Percentiles rank a stretch among this genome's conserved stretches.
phyloP scores from a whole-genome alignment of 2,888 invertebrate genomes.

The Argynnis bischoffii region DNA sequence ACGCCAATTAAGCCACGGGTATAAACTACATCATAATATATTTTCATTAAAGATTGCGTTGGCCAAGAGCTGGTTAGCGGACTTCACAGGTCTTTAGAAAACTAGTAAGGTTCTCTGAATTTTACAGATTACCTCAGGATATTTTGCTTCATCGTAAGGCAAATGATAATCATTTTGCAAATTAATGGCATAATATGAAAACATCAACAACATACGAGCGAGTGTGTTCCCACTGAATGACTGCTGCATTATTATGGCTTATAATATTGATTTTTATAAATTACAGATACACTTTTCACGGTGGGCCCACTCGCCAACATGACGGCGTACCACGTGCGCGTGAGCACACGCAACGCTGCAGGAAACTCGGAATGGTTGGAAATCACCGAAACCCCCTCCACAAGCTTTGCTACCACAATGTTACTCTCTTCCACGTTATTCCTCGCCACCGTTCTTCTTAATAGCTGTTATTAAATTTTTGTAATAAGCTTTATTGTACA shows the following conservation, averaged over 20 bases:
- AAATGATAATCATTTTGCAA: no score
- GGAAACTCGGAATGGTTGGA: conserved; percentile 68
- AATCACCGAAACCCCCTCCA: conserved; percentile 49
- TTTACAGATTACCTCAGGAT: no score
- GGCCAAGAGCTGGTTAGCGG: no score
- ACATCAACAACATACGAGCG: no score
- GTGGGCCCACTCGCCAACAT: conserved; percentile 59
- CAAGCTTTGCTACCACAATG: conserved; percentile 46
- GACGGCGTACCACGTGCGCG: conserved; percentile 63
- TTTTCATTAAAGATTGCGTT: no score
- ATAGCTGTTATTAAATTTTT: conserved; percentile 39
- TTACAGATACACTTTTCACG: conserved; percentile 49
- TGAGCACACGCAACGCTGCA: conserved; percentile 65
- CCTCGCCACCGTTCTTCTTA: conserved; percentile 44
- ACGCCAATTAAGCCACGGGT: no score
- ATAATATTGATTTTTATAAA: conserved; percentile 15
- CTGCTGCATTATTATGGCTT: not conserved
- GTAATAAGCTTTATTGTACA: conserved; percentile 16
- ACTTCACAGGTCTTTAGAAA: no score
- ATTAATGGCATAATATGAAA: no score
- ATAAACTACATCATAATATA: no score
- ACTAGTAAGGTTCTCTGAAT: no score
- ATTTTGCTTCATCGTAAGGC: no score
- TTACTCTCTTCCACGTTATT: conserved; percentile 46
- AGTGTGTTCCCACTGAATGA: no score